A percentile compares a stretch with the other conserved stretches of the same genome.
Conservation (phyloP, 1,140 invertebrate species). For the Micrasema longulum region DNA sequence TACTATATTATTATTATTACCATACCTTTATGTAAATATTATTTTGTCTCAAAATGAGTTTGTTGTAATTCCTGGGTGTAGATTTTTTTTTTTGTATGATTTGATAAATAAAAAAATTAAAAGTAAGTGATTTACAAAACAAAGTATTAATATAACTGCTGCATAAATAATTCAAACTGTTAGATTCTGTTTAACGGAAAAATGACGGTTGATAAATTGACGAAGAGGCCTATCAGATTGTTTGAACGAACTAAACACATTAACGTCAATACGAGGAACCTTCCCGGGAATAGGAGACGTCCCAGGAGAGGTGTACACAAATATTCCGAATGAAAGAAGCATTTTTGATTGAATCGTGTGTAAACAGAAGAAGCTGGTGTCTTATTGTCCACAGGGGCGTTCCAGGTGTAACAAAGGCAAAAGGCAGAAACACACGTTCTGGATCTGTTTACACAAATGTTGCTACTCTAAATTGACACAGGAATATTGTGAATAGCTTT, state of each 20-base stretch:
- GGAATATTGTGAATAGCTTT: neutral
- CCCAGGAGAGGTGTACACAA: constrained; percentile 13
- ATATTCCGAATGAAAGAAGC: constrained; percentile 24
- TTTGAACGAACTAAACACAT: constrained; percentile 1
- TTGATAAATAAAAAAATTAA: too few relatives aligned
- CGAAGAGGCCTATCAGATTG: neutral
- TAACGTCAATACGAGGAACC: neutral
- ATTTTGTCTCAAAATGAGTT: too few relatives aligned
- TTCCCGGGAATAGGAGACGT: neutral
- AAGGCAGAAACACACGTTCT: constrained; percentile 1
- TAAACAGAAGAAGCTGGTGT: constrained; percentile 5
- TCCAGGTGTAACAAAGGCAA: neutral
- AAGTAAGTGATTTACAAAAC: too few relatives aligned
- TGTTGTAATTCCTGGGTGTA: too few relatives aligned
- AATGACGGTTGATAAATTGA: too few relatives aligned
- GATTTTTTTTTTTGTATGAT: too few relatives aligned
- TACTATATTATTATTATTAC: too few relatives aligned
- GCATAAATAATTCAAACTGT: too few relatives aligned
- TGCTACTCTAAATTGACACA: neutral
- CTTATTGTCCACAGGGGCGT: neutral
- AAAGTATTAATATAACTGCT: too few relatives aligned
- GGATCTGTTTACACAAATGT: constrained; percentile 27
- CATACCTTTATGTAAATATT: too few relatives aligned
- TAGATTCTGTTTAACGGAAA: too few relatives aligned
- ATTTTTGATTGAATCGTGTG: constrained; percentile 10